Base-by-base conservation (phyloP, 2,888 invertebrate species). In the Ennomos quercinarius region DNA sequence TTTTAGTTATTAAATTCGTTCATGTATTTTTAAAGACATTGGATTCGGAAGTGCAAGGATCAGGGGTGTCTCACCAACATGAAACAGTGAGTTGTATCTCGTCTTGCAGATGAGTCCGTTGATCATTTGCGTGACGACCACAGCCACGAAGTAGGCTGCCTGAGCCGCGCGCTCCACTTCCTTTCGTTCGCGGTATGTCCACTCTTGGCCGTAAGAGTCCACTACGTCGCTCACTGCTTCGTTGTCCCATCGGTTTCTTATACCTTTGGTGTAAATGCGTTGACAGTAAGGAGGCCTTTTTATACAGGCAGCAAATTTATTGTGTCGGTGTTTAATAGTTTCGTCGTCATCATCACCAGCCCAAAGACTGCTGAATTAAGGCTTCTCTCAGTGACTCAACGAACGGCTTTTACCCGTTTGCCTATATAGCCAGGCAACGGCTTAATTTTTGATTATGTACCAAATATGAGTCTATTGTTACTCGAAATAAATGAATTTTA, bases 91-190 rank as follows among this genome's bases (percentile, higher is more conserved):
- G 76, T 96, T 95, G 73, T 94, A 93, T 76, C 96, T 90, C 5
- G 96, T 96, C 82, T 96, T 96, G 81, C 95, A 96, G 84, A 96
- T 95, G 68, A 96, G 85, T 61, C 95, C 91, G 87, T 96, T 96
- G 76, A 94, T 94, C 93, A 96, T 95, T 83, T 96, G 96, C 36
- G 94, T 95, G 57, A 95, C 87, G 37, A 96, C 95, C 54, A 96
- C 94, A 5, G 96, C 94, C 9, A 95, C 93, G 73, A 96, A 96
- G 87, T 96, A 96, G 12, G 95, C 94, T 8, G 95, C 95, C 74
- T 96, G 95, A 67, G 95, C 94, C 36, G 95, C 95, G 68, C 94
- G 95, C 76, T 96, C 93, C 58, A 96, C 77, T 71, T 93, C 91
- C 87, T 95, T 95, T 45, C 96, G 93, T 71, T 94, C 94, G 10